Percentiles rank a stretch among this genome's conserved stretches.
These are phyloP conservation scores for Elanus axillaris DNA, from an alignment of 2,113 vertebrate species.

Conservation along the genomic window DNA sequence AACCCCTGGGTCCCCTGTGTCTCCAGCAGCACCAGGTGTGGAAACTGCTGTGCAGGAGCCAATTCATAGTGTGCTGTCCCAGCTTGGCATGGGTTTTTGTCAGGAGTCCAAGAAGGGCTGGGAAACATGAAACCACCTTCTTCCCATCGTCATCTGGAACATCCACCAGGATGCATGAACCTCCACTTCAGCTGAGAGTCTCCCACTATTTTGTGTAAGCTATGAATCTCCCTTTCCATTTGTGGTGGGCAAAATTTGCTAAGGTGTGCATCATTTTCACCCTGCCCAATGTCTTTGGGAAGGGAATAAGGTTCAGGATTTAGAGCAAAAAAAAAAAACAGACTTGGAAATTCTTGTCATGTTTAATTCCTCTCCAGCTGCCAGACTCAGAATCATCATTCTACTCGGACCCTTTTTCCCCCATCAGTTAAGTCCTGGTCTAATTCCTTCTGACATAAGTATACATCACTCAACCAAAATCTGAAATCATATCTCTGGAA, in stretches of 20 bases:
- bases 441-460: neutral
- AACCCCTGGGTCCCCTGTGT: neutral
- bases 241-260: neutral
- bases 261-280: neutral
- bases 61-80: neutral
- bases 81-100: neutral
- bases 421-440: neutral
- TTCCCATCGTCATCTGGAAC: neutral
- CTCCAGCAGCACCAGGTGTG: neutral
- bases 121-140: neutral
- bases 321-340: neutral
- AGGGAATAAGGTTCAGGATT: neutral
- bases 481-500: neutral
- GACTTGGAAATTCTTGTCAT: neutral
- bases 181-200: neutral
- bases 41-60: neutral
- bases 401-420: neutral
- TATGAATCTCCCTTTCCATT: neutral
- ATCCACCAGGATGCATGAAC: neutral
- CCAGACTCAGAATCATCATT: neutral
- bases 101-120: neutral
- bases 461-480: neutral
- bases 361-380: neutral
- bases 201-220: neutral
- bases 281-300: neutral